A percentile compares a stretch with the other conserved stretches of the same genome.
Evolutionary conservation across 2,888 invertebrate species (phyloP).

Genomic region (Thecophora atra): DNA sequence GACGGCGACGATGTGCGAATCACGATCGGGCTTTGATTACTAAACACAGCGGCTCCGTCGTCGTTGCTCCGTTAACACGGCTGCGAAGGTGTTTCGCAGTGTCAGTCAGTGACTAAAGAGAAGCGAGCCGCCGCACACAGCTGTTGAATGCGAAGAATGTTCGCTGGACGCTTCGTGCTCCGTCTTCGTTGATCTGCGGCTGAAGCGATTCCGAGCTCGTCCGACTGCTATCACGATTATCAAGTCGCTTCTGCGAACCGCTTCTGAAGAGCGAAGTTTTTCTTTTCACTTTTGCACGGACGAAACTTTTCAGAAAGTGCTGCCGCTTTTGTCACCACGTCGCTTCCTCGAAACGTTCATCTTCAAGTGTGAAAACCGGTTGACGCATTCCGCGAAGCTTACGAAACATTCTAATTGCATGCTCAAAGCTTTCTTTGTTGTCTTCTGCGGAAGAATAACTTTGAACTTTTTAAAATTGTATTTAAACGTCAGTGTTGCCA

Average conservation of each 20-base stretch:
- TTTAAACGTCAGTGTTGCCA: not conserved
- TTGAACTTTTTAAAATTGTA: not conserved
- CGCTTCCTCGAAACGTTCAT: not conserved
- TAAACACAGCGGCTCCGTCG: not conserved
- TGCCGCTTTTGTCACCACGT: not conserved
- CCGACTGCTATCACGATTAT: not conserved
- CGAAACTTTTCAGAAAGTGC: not conserved
- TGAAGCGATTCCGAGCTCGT: not conserved
- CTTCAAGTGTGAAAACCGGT: conserved; percentile 21
- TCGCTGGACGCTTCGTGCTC: too few species aligned
- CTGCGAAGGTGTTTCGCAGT: not conserved
- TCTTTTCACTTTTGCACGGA: not conserved
- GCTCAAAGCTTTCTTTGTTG: conserved; percentile 17
- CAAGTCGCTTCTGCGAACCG: not conserved
- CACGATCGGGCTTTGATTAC: not conserved
- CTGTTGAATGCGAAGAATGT: too few species aligned
- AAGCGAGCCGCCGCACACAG: too few species aligned
- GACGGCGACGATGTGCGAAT: not conserved
- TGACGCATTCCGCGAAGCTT: conserved; percentile 7
- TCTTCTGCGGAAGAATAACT: not conserved
- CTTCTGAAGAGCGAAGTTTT: not conserved
- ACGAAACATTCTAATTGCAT: conserved; percentile 19
- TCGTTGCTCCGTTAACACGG: not conserved
- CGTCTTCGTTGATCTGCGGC: too few species aligned
- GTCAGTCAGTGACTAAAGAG: not conserved